Conservation (phyloP, 2,113 vertebrate genomes). For the Sarotherodon lohbergeri region DNA sequence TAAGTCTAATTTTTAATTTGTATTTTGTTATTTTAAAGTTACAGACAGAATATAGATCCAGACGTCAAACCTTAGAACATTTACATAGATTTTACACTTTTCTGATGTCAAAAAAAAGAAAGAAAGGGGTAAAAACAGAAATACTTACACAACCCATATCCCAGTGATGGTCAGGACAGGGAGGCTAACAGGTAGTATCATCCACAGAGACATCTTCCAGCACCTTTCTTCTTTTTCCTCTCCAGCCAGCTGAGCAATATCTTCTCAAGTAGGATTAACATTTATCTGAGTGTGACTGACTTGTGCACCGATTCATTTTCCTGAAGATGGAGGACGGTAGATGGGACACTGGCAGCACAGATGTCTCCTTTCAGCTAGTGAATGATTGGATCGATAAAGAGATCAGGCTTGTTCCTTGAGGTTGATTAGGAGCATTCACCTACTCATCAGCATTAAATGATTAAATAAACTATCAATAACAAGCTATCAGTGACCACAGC, state of each 20-base stretch:
- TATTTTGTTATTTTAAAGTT: not conserved
- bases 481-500: not conserved
- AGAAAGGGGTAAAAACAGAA: not conserved
- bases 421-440: not conserved
- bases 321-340: not conserved
- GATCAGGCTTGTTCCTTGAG: not conserved
- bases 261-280: slow-evolving; percentile 63
- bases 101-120: not conserved
- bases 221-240: slow-evolving; percentile 67
- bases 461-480: not conserved
- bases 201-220: slow-evolving; percentile 79
- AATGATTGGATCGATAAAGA: not conserved
- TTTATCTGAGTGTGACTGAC: slow-evolving; percentile 58
- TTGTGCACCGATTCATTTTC: slow-evolving; percentile 36
- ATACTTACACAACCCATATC: slow-evolving; percentile 89
- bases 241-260: slow-evolving; percentile 64
- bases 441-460: not conserved
- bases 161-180: slow-evolving; percentile 85
- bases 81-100: not conserved
- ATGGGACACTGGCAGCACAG: not conserved
- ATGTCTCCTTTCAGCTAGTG: slow-evolving; percentile 20
- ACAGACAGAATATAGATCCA: not conserved
- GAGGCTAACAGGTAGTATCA: slow-evolving; percentile 80
- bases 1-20: not conserved
- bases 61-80: not conserved